Conservation (phyloP, 2,797 vertebrate genomes). For the Orestias chungarensis region DNA sequence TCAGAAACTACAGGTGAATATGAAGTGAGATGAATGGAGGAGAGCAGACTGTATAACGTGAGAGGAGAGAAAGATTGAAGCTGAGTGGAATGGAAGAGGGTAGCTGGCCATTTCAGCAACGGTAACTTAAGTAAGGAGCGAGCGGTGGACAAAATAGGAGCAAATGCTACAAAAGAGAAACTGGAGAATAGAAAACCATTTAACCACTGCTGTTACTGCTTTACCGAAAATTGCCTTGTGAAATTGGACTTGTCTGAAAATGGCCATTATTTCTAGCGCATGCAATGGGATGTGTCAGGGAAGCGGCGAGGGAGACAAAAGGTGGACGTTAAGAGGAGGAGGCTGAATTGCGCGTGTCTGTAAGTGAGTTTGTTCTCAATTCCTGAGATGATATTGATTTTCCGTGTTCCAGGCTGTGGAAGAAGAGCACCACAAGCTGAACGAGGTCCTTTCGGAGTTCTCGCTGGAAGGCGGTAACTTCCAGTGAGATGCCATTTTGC, state of each 20-base stretch:
- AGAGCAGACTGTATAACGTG: constrained; percentile 35
- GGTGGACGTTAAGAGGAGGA: constrained; percentile 66
- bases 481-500: constrained; percentile 64
- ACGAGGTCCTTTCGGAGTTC: constrained; percentile 77
- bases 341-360: constrained; percentile 38
- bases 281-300: constrained; percentile 72
- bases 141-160: constrained; percentile 62
- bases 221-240: constrained; percentile 69
- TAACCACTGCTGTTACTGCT: constrained; percentile 72
- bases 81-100: constrained; percentile 34
- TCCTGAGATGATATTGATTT: constrained; percentile 69
- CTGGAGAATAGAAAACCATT: constrained; percentile 69
- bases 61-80: constrained; percentile 53
- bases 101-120: constrained; percentile 49
- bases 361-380: constrained; percentile 38
- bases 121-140: constrained; percentile 68
- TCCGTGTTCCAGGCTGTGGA: constrained; percentile 74
- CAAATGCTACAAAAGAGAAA: constrained; percentile 70
- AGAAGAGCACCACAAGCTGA: constrained; percentile 78
- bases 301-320: constrained; percentile 60
- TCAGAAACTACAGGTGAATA: constrained; percentile 80
- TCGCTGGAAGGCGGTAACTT: constrained; percentile 74
- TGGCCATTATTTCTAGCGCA: constrained; percentile 70
- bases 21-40: constrained; percentile 11
- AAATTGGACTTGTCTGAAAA: constrained; percentile 77